Evolutionary conservation across 2,888 invertebrate genomes (phyloP), one percentile per base, ranked within the genome.

Genomic region (Nomada goodeniana): DNA sequence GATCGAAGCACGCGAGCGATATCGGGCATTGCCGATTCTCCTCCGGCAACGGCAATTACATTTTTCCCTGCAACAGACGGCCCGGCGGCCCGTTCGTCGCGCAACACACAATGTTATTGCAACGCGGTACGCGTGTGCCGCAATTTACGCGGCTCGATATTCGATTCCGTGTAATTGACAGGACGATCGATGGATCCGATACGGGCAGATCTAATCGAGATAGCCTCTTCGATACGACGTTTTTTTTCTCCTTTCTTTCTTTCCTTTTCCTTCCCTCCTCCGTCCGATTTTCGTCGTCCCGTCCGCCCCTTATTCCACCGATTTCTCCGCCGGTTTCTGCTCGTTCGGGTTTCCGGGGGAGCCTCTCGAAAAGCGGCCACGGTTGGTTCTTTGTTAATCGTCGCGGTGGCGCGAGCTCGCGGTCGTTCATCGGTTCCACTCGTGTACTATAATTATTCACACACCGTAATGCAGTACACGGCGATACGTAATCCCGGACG

Each of bases 401-500:
- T 61, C 68, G 74, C 55, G 55, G 36, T 57, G 42, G n/a, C 44
- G 36, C 57, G 20, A 4, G 42, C 70, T 60, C 57, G 55, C 81
- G 69, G 52, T 75, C 71, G 72, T 68, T 80, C 74, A 67, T 76
- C 60, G 69, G 73, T 80, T 81, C 74, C 84, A 80, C 73, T 70
- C 86, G 86, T 68, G 79, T 80, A 78, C 87, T 73, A 76, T 86
- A 87, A 87, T 87, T 87, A 87, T 87, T 87, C 86, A 83, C 86
- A 87, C 86, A 82, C 86, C 76, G 73, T 86, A 76, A 77, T 74
- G 82, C 86, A 52, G 75, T 72, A 71, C 74, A 76, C 69, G 73
- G 86, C 85, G 79, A 86, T 80, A 84, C 84, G 86, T 84, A 86
- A 87, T 87, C 87, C 76, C 76, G 63, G 65, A 59, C 70, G 69